Evolutionary conservation across 2,888 invertebrate genomes (phyloP).

Genomic region (Pseudanteris insignis): DNA sequence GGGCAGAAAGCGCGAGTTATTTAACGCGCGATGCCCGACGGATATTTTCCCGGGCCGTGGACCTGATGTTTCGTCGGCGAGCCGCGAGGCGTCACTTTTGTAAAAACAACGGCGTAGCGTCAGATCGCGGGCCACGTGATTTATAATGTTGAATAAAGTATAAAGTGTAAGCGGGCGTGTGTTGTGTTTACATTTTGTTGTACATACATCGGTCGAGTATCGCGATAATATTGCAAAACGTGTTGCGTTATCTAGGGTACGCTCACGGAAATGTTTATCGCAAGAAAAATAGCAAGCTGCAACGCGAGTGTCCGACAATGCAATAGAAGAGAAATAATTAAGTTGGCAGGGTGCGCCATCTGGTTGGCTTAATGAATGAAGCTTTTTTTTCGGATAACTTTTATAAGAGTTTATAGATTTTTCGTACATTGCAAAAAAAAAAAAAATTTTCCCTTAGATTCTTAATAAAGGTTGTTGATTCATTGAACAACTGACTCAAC

Average conservation of each 20-base stretch:
- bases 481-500: too few species aligned
- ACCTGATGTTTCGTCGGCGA: constrained; percentile 6
- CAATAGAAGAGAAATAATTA: too few species aligned
- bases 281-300: neutral
- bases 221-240: constrained; percentile 12
- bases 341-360: too few species aligned
- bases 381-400: too few species aligned
- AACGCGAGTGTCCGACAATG: too few species aligned
- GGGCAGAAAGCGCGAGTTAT: constrained; percentile 1
- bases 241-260: constrained; percentile 3
- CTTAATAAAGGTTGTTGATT: too few species aligned
- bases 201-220: constrained; percentile 16
- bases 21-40: constrained; percentile 7
- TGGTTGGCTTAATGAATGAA: too few species aligned
- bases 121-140: constrained; percentile 14
- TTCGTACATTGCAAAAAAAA: too few species aligned
- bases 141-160: constrained; percentile 19
- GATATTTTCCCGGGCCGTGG: constrained; percentile 21
- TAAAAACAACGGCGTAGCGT: constrained; percentile 17
- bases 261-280: constrained; percentile 1
- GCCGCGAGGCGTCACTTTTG: constrained; percentile 10
- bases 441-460: too few species aligned
- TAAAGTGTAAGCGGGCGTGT: constrained; percentile 10
- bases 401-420: too few species aligned
- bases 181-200: constrained; percentile 20